A percentile compares a stretch with the other conserved stretches of the same genome.
These are phyloP conservation scores for Epicauta chinensis DNA, from an alignment of 1,140 invertebrate species.

Conservation along the genomic window DNA sequence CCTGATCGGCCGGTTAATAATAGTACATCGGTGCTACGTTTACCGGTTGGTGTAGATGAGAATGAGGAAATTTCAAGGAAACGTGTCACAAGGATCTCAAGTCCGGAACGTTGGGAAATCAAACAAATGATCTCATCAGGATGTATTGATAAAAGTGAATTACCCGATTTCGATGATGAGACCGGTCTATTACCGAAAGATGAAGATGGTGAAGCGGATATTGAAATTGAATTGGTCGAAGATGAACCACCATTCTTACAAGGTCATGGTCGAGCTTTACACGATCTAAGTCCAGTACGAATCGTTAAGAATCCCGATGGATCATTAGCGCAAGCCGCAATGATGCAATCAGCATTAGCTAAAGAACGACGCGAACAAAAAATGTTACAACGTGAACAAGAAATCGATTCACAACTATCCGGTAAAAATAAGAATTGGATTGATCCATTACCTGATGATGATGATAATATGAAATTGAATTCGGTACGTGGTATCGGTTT, in stretches of 20 bases:
- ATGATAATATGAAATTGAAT: constrained; percentile 33
- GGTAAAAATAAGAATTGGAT: constrained; percentile 91
- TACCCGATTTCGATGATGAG: constrained; percentile 89
- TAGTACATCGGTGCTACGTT: constrained; percentile 57
- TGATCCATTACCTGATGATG: constrained; percentile 80
- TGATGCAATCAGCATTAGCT: constrained; percentile 98
- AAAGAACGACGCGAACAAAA: constrained; percentile 94
- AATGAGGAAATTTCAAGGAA: constrained; percentile 74
- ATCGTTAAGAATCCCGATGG: constrained; percentile 99
- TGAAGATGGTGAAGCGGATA: constrained; percentile 92
- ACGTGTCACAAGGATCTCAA: constrained; percentile 86
- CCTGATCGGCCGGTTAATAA: constrained; percentile 67
- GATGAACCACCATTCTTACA: constrained; percentile 96
- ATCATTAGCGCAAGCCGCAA: constrained; percentile 93
- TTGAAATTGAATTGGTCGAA: constrained; percentile 98
- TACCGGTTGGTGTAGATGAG: constrained; percentile 60
- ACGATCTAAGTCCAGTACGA: constrained; percentile 89
- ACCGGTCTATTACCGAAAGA: constrained; percentile 80
- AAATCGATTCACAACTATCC: constrained; percentile 79
- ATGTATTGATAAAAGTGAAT: constrained; percentile 76
- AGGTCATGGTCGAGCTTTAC: constrained; percentile 79
- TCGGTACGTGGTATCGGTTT: constrained; percentile 72
- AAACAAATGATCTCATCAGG: constrained; percentile 84
- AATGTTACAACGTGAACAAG: constrained; percentile 86
- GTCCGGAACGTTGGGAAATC: constrained; percentile 90